Evolutionary conservation across 1,140 invertebrate species (phyloP).

Genomic region (Subanguina moxae): DNA sequence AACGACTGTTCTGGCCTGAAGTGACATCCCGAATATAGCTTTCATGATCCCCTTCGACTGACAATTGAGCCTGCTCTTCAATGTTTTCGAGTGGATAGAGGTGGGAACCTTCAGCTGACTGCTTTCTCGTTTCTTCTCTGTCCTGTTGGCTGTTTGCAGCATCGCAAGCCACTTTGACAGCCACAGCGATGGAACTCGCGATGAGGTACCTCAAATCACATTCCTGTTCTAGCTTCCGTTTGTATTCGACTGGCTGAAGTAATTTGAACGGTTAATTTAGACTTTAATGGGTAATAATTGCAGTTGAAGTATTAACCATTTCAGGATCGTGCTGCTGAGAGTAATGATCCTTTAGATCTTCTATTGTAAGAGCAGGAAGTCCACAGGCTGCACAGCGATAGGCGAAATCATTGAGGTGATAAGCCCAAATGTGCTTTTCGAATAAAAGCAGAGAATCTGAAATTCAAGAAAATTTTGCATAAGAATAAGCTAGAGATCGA

Average conservation of each 20-base stretch:
- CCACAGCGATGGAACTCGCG: conserved; percentile 3
- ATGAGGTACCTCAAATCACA: conserved; percentile 3
- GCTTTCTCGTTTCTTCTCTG: too few species aligned
- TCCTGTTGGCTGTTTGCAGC: too few species aligned
- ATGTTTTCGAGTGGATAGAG: too few species aligned
- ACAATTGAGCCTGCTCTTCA: too few species aligned
- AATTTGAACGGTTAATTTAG: neutral
- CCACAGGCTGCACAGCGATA: conserved; percentile 12
- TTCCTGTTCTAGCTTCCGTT: conserved; percentile 10
- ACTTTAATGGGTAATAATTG: neutral
- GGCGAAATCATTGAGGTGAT: conserved; percentile 11
- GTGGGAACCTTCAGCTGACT: too few species aligned
- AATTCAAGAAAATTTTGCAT: neutral
- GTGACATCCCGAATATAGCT: neutral
- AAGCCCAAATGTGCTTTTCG: conserved; percentile 8
- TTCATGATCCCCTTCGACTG: neutral
- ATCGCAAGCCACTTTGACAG: neutral
- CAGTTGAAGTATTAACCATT: neutral
- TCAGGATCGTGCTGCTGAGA: conserved; percentile 8
- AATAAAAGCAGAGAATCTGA: conserved; percentile 2
- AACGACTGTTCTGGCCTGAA: too few species aligned
- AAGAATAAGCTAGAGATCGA: neutral
- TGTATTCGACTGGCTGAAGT: conserved; percentile 9
- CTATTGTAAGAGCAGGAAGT: conserved; percentile 1
- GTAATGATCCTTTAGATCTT: conserved; percentile 7